Evolutionary conservation across 2,888 invertebrate species (phyloP).

Genomic region (Brachylomia viminalis): DNA sequence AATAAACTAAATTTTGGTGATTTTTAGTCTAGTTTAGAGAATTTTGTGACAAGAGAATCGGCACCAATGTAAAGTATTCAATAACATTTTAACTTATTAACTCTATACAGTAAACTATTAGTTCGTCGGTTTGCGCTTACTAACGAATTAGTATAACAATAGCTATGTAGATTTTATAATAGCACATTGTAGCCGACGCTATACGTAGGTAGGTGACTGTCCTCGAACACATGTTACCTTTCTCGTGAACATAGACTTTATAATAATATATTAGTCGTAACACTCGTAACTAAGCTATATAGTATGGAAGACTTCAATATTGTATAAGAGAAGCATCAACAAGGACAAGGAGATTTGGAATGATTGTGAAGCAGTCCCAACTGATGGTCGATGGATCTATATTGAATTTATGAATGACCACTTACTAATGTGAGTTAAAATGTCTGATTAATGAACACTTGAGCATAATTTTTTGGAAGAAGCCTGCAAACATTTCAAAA

Average conservation of each 20-base stretch:
- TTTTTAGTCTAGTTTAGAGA: no score
- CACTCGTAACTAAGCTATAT: constrained; percentile 34
- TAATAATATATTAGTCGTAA: constrained; percentile 29
- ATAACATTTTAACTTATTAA: constrained; percentile 22
- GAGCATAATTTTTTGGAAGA: not conserved
- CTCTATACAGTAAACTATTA: constrained; percentile 26
- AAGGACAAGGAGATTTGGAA: constrained; percentile 3
- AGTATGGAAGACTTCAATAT: constrained; percentile 43
- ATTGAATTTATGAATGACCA: not conserved
- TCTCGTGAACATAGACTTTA: constrained; percentile 30
- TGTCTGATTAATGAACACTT: not conserved
- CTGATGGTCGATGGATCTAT: not conserved
- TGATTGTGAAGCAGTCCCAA: not conserved
- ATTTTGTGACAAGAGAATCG: no score
- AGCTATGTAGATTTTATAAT: constrained; percentile 17
- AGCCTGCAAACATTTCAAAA: not conserved
- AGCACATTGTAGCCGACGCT: constrained; percentile 26
- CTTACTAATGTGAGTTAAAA: not conserved
- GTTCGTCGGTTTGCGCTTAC: constrained; percentile 17
- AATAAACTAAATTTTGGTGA: no score
- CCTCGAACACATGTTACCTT: constrained; percentile 49
- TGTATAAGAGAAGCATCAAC: constrained; percentile 16
- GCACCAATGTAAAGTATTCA: constrained; percentile 18
- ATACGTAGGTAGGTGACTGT: constrained; percentile 39
- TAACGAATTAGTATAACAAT: constrained; percentile 42